phyloP scores from a whole-genome alignment of 2,888 invertebrate species.

The Sarcophaga subvicina region DNA sequence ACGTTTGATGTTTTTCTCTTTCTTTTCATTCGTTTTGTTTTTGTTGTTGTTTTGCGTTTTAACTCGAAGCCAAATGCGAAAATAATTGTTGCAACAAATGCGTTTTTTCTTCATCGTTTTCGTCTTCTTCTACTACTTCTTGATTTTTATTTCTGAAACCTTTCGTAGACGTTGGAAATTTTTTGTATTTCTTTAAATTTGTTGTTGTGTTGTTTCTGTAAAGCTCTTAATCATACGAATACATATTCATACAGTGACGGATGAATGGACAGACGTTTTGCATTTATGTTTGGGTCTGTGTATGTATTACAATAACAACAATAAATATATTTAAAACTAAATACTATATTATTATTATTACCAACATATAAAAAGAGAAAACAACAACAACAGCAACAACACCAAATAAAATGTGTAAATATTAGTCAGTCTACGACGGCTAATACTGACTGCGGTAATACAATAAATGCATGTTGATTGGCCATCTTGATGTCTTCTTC shows the following conservation, averaged over 20 bases:
- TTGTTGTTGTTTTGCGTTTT: conserved; percentile 65
- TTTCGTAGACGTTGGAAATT: conserved; percentile 18
- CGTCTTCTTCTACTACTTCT: too few relatives aligned
- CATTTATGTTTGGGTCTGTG: too few relatives aligned
- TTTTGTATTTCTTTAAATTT: not conserved
- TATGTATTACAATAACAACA: not conserved
- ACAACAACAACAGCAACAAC: too few relatives aligned
- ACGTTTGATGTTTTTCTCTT: conserved; percentile 38
- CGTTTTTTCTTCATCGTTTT: not conserved
- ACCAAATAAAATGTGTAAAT: not conserved
- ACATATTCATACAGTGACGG: not conserved
- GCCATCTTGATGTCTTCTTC: conserved; percentile 68
- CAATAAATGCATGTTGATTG: conserved; percentile 65
- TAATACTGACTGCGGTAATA: not conserved
- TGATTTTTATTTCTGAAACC: conserved; percentile 35
- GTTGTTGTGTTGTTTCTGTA: not conserved
- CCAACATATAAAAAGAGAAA: not conserved
- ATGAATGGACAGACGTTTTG: conserved; percentile 10
- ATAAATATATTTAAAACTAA: conserved; percentile 6
- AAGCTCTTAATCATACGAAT: conserved; percentile 31
- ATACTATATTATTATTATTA: not conserved
- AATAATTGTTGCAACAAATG: conserved; percentile 80
- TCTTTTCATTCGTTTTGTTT: not conserved
- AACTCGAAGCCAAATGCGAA: conserved; percentile 80
- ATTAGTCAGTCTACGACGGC: conserved; percentile 8